A percentile compares a stretch with the other conserved stretches of the same genome.
Evolutionary conservation across 1,140 invertebrate species (phyloP).

Genomic region (Drosophila malerkotliana): DNA sequence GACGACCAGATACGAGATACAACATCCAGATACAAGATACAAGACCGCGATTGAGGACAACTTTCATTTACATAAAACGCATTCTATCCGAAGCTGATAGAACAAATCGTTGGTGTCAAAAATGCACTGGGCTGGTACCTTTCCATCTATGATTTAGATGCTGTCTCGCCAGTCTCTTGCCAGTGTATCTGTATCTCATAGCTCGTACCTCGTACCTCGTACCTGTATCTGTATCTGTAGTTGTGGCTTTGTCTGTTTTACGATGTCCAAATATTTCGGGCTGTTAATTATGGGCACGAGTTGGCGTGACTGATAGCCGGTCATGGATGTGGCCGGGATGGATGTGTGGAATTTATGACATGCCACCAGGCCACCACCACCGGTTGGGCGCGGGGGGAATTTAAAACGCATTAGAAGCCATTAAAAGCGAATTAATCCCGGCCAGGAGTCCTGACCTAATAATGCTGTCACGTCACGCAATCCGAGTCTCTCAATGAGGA

Average conservation of each 20-base stretch:
- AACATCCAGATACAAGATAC: constrained; percentile 2
- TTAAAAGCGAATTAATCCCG: constrained; percentile 67
- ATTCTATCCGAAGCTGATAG: constrained; percentile 67
- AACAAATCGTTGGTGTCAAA: constrained; percentile 78
- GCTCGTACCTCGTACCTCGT: neutral
- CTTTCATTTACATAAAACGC: constrained; percentile 79
- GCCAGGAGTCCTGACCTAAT: constrained; percentile 46
- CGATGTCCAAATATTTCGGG: constrained; percentile 76
- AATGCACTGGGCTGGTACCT: constrained; percentile 21
- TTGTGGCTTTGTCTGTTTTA: constrained; percentile 36
- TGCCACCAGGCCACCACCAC: neutral
- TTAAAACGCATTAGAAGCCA: constrained; percentile 68
- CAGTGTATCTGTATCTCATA: neutral
- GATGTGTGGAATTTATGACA: constrained; percentile 44
- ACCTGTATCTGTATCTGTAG: neutral
- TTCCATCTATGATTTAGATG: constrained; percentile 43
- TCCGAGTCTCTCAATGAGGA: constrained; percentile 22
- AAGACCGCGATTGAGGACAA: constrained; percentile 65
- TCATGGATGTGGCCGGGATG: neutral
- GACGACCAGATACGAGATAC: constrained; percentile 1
- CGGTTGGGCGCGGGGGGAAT: constrained; percentile 17
- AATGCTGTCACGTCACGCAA: constrained; percentile 74
- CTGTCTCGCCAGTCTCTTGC: neutral
- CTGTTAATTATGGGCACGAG: constrained; percentile 79
- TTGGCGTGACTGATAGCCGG: constrained; percentile 53